Evolutionary conservation across 1,140 invertebrate genomes (phyloP), one percentile per base, ranked within the genome.

Genomic region (Drosophila tropicalis): DNA sequence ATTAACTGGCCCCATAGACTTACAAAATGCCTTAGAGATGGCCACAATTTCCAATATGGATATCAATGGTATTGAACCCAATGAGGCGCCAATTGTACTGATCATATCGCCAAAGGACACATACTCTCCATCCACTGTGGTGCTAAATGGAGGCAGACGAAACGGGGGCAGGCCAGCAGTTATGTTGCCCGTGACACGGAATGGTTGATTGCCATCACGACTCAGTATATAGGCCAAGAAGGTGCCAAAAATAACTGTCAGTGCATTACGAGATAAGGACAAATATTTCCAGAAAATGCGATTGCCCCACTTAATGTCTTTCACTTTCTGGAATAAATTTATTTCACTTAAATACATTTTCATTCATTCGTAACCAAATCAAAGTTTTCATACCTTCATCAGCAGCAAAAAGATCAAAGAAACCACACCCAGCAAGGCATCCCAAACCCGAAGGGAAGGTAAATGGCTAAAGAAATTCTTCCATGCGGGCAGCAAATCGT

Each of bases 1-100:
- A 12, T 29, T 15, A 36, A 29, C 29, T 6, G 29, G 29, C 5
- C 29, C n/a, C 13, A 1, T 2, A 2, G 25, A 92, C 93, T 93
- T 92, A 96, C 95, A 94, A 81, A 97, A 97, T n/a, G 96, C 95
- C 92, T 98, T 98, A 0, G 96, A 96, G 72, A 97, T 96, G 2
- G 97, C 96, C 12, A 98, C 94, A 68, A 95, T 95, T 92, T 98
- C 96, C 44, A 98, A 92, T 67, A 98, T 95, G 1, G 95, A 94
- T 34, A 98, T 94, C 7, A 97, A 80, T 13, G 97, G 96, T 40
- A 97, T 92, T 5, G 96, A 95, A 15, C 95, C 91, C 1, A 96
- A 83, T 36, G 95, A 95, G 13, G 94, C 94, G 29, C 95, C 95
- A 64, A 96, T 92, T 60, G 94, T 92, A 64, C 92, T 70, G 7